Base-by-base conservation (phyloP, 2,888 invertebrate genomes). In the Eugnorisma glareosa region DNA sequence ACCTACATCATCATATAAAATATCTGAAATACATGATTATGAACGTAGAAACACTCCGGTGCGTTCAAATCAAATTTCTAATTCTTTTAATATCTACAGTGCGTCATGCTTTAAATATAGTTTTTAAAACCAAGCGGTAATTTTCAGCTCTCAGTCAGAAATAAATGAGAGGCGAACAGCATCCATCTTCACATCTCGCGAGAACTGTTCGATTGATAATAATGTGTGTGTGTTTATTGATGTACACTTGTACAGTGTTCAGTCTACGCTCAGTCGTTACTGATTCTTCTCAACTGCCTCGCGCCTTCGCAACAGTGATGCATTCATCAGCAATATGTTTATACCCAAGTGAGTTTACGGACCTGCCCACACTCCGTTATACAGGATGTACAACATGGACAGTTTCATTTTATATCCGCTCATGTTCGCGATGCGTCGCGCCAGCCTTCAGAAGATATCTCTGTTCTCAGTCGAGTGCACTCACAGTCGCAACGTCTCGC, bases 1-100 rank as follows among this genome's bases (percentile, higher is more conserved):
- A 35, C 40, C 31, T 45, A 86, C 45, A 73, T 71, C 75, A 75
- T 81, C 87, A 77, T 73, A 70, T 73, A 70, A 87, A 84, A 72
- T 72, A 76, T 72, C 8, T 21, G 28, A 74, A 59, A 73, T 67
- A 78, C 74, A 72, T 61, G 31, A 66, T 57, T 43, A 24, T 45
- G 28, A 51, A 73, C n/a, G 13, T n/a, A 37, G 37, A 45, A 67
- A 28, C 48, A 43, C 37, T 37, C 11, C 67, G 48, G 40, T 68
- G 48, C 24, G 31, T 70, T 73, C 61, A 75, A 76, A 61, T 83
- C 61, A 40, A 81, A 35, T 66, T 69, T 75, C 54, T 69, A 54
- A 59, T 82, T 82, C 48, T 82, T 81, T 67, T 75, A 72, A 82
- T 70, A 76, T 75, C 61, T 43, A 51, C 43, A 64, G 40, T 67